Conservation (phyloP, 2,888 invertebrate species). For the Lutraria lutraria region DNA sequence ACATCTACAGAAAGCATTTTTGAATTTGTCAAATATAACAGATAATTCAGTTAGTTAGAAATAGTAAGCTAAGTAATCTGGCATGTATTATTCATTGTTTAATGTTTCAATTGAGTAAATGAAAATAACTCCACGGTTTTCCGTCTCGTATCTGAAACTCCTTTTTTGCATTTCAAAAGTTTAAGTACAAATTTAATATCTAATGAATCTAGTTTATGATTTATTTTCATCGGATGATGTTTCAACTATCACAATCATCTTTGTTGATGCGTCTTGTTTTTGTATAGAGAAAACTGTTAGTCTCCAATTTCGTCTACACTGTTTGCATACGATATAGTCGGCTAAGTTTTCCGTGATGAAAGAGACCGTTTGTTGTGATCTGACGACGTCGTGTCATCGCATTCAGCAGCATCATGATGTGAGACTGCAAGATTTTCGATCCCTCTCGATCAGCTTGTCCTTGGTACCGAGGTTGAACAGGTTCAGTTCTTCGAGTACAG, state of each 20-base stretch:
- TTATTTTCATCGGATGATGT: conserved; percentile 18
- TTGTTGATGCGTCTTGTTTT: conserved; percentile 28
- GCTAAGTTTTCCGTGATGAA: neutral
- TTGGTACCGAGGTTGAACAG: conserved; percentile 10
- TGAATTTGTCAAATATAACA: no score
- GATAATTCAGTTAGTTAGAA: no score
- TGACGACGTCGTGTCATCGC: neutral
- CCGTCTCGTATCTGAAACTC: neutral
- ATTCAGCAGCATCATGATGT: neutral
- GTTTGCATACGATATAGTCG: conserved; percentile 32
- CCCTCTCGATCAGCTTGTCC: neutral
- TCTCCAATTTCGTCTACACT: conserved; percentile 38
- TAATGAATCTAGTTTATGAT: conserved; percentile 30
- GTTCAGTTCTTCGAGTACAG: neutral
- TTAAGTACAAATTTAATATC: neutral
- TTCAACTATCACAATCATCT: conserved; percentile 11
- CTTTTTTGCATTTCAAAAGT: neutral
- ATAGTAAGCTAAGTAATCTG: no score
- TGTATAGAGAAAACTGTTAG: neutral
- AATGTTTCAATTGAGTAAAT: no score
- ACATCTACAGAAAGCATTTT: no score
- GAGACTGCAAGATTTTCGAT: conserved; percentile 2
- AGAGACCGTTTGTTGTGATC: conserved; percentile 9
- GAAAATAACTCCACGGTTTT: neutral
- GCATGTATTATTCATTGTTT: no score